These are phyloP conservation scores for Agonopterix subpropinquella DNA, from an alignment of 2,888 invertebrate genomes.

Conservation along the genomic window DNA sequence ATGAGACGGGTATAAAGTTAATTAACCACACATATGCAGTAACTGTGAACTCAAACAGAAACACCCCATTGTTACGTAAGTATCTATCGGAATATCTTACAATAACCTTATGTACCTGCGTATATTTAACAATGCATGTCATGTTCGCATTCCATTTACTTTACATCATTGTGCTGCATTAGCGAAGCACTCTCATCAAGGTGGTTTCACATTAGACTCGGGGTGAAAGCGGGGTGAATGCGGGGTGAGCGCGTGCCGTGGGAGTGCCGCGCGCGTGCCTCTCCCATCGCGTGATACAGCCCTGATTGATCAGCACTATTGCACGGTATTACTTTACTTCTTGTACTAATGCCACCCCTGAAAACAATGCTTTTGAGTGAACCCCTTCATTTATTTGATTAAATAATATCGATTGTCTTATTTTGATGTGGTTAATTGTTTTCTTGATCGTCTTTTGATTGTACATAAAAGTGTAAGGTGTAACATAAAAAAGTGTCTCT, in stretches of 20 bases:
- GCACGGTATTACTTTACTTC: conserved; percentile 26
- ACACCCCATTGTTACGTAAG: too few relatives aligned
- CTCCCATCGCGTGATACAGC: conserved; percentile 68
- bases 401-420: background rate
- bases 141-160: conserved; percentile 16
- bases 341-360: conserved; percentile 36
- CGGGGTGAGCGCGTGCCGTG: conserved; percentile 52
- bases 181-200: conserved; percentile 30
- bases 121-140: conserved; percentile 7
- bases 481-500: too few relatives aligned
- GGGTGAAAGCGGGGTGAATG: conserved; percentile 7
- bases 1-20: too few relatives aligned
- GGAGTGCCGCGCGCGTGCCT: conserved; percentile 72
- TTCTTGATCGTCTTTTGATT: too few relatives aligned
- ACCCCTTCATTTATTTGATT: conserved; percentile 6
- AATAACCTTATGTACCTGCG: background rate
- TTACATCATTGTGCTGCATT: conserved; percentile 18
- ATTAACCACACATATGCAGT: too few relatives aligned
- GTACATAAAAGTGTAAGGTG: too few relatives aligned
- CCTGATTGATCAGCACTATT: conserved; percentile 44
- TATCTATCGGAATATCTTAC: background rate
- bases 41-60: too few relatives aligned
- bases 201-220: conserved; percentile 32
- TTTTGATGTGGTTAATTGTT: background rate
- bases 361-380: conserved; percentile 27